Percentiles rank a stretch among this genome's conserved stretches.
phyloP scores from a whole-genome alignment of 2,113 vertebrate species.

The Ceratotherium simum region DNA sequence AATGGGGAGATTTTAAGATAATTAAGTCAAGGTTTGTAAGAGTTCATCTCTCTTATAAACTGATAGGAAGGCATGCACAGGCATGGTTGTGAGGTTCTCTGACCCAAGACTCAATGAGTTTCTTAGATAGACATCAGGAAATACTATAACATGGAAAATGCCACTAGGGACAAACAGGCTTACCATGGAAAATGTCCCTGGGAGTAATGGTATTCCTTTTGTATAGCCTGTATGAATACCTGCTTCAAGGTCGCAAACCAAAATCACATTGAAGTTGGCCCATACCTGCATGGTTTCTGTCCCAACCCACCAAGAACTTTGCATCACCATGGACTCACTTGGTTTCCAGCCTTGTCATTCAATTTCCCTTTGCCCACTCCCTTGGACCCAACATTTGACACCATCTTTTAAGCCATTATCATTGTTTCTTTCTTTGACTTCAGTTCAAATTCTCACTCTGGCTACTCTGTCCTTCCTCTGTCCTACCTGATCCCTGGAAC shows the following conservation, averaged over 20 bases:
- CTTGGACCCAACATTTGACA: background rate
- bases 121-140: background rate
- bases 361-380: background rate
- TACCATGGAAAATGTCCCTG: background rate
- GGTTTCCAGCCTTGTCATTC: background rate
- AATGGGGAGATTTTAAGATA: background rate
- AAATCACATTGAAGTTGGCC: background rate
- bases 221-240: background rate
- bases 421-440: background rate
- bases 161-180: background rate
- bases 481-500: background rate
- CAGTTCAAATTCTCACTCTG: background rate
- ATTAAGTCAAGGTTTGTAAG: background rate
- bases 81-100: background rate
- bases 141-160: background rate
- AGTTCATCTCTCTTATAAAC: background rate
- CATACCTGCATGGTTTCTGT: background rate
- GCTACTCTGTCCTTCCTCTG: background rate
- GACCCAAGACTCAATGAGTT: background rate
- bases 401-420: background rate
- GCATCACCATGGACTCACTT: background rate
- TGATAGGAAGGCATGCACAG: background rate
- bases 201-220: background rate
- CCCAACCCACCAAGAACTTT: background rate
- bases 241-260: background rate